Conservation (phyloP, 2,888 invertebrate species). For the Spodoptera littoralis region DNA sequence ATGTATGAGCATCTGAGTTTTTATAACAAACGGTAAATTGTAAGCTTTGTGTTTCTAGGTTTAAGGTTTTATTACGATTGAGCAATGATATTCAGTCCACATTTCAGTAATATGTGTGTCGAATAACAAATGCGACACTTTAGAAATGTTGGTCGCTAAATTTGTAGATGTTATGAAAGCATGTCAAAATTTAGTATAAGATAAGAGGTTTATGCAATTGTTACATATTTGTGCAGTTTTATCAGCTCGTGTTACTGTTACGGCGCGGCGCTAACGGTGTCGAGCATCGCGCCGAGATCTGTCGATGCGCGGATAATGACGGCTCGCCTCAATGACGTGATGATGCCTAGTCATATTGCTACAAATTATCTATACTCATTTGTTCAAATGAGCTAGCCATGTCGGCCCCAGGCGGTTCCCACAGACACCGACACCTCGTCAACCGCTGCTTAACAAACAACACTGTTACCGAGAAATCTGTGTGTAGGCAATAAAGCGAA, state of each 20-base stretch:
- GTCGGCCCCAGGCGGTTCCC: conserved; percentile 76
- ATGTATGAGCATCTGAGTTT: conserved; percentile 29
- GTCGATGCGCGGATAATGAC: conserved; percentile 50
- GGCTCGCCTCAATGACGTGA: conserved; percentile 46
- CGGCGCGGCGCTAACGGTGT: conserved; percentile 39
- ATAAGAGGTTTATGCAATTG: conserved; percentile 43
- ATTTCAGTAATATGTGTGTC: conserved; percentile 51
- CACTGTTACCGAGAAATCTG: conserved; percentile 21
- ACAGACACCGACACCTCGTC: conserved; percentile 71
- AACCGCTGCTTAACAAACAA: conserved; percentile 64
- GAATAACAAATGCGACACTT: conserved; percentile 52
- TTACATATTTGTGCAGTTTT: conserved; percentile 48
- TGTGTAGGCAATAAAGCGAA: conserved; percentile 10
- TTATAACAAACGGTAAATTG: conserved; percentile 30
- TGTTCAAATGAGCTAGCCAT: conserved; percentile 67
- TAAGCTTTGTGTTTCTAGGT: conserved; percentile 20
- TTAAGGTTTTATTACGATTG: conserved; percentile 48
- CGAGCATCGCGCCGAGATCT: conserved; percentile 33
- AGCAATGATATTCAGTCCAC: conserved; percentile 45
- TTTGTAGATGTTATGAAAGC: conserved; percentile 47
- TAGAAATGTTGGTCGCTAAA: conserved; percentile 47
- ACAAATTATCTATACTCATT: conserved; percentile 70
- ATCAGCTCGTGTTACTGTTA: conserved; percentile 29
- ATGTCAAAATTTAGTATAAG: conserved; percentile 34
- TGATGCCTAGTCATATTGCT: conserved; percentile 53